Conservation (phyloP, 2,797 vertebrate species). For the Ptychadena robeensis region DNA sequence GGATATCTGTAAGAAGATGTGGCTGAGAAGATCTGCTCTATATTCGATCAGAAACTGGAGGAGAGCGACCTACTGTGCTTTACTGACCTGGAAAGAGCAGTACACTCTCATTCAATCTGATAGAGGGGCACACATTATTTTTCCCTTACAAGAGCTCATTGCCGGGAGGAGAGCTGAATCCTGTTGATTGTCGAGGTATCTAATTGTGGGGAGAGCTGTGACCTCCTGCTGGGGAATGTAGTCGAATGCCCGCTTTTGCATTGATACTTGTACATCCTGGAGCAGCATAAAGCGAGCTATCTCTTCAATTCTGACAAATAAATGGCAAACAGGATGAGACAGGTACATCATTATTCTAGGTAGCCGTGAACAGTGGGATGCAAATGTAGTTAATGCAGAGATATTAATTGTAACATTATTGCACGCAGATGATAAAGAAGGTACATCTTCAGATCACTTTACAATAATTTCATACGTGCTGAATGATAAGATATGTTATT, state of each 20-base stretch:
- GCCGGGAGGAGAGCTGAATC: background rate
- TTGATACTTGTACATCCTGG: slow-evolving; percentile 35
- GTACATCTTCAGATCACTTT: background rate
- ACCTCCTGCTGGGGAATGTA: slow-evolving; percentile 47
- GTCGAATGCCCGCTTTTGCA: slow-evolving; percentile 11
- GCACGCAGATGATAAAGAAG: background rate
- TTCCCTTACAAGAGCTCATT: slow-evolving; percentile 44
- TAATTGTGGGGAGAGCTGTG: slow-evolving; percentile 49
- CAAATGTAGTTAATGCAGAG: background rate
- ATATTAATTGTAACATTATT: background rate
- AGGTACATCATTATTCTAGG: slow-evolving; percentile 38
- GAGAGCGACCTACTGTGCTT: slow-evolving; percentile 58
- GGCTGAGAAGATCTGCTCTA: slow-evolving; percentile 47
- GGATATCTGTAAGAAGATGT: slow-evolving; percentile 45
- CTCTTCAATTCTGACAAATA: slow-evolving; percentile 17
- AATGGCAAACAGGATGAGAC: slow-evolving; percentile 33
- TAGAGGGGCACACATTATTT: slow-evolving; percentile 48
- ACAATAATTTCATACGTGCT: background rate
- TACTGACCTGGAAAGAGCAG: slow-evolving; percentile 66
- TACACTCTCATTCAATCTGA: slow-evolving; percentile 64
- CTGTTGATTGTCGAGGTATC: slow-evolving; percentile 47
- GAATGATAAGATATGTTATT: too few relatives aligned
- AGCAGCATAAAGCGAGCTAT: background rate
- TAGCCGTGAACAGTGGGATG: slow-evolving; percentile 2
- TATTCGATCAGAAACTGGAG: slow-evolving; percentile 60